Percentiles rank a stretch among this genome's conserved stretches.
Evolutionary conservation across 2,888 invertebrate species (phyloP).

Genomic region (Thereva nobilitata): DNA sequence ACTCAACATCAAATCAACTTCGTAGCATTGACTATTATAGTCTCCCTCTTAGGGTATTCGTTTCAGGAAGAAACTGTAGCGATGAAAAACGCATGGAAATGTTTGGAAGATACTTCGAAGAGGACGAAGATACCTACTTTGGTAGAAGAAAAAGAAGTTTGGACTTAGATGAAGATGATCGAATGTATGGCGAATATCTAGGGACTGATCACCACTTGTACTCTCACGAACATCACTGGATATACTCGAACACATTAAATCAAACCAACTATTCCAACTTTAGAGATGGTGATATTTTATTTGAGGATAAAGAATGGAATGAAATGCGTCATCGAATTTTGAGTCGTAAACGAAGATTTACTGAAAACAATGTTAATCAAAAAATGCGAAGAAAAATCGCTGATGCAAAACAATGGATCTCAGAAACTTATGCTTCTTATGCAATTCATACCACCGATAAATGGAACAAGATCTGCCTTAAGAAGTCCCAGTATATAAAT

Average conservation of each 20-base stretch:
- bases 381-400: conserved; percentile 69
- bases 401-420: conserved; percentile 82
- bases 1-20: conserved; percentile 78
- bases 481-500: conserved; percentile 78
- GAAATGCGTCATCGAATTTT: conserved; percentile 60
- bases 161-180: conserved; percentile 43
- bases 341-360: conserved; percentile 61
- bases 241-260: conserved; percentile 36
- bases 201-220: conserved; percentile 39
- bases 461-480: conserved; percentile 80
- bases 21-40: conserved; percentile 83
- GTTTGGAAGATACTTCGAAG: conserved; percentile 60
- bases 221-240: background rate
- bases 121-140: conserved; percentile 64
- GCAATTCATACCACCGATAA: conserved; percentile 81
- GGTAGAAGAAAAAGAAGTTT: conserved; percentile 58
- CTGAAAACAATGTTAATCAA: conserved; percentile 62
- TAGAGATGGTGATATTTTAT: conserved; percentile 62
- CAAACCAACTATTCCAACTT: conserved; percentile 50
- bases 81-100: conserved; percentile 65
- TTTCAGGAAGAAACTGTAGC: conserved; percentile 72
- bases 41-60: conserved; percentile 74
- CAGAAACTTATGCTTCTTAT: conserved; percentile 84
- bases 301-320: conserved; percentile 62
- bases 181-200: conserved; percentile 47